Conservation (phyloP, 2,888 invertebrate species). For the Selenia dentaria region DNA sequence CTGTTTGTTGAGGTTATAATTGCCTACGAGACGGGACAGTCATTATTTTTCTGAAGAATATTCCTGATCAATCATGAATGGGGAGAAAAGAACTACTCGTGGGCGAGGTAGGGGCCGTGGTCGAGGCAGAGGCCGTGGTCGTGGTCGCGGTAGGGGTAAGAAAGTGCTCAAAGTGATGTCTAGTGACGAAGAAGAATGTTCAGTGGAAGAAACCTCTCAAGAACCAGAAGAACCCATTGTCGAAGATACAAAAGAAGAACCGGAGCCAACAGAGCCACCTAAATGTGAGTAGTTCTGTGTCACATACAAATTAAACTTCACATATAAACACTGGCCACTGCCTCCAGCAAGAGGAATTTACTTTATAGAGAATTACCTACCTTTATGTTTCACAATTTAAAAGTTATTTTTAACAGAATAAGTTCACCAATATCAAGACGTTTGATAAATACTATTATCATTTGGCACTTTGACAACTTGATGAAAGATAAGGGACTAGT, state of each 20-base stretch:
- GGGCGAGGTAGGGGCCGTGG: conserved; percentile 92
- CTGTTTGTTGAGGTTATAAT: too few relatives aligned
- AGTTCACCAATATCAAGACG: too few relatives aligned
- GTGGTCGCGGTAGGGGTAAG: conserved; percentile 89
- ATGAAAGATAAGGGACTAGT: too few relatives aligned
- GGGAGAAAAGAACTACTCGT: conserved; percentile 86
- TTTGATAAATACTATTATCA: too few relatives aligned
- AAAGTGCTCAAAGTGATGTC: conserved; percentile 89
- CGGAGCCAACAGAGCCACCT: conserved; percentile 70
- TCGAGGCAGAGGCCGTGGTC: conserved; percentile 90
- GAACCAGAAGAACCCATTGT: conserved; percentile 76
- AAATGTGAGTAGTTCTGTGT: conserved; percentile 65
- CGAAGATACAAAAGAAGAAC: conserved; percentile 75
- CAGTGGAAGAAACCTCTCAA: conserved; percentile 77
- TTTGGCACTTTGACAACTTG: too few relatives aligned
- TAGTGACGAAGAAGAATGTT: conserved; percentile 84
- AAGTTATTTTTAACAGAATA: too few relatives aligned
- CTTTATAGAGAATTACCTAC: too few relatives aligned
- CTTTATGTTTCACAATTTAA: too few relatives aligned
- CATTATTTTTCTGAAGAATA: background rate
- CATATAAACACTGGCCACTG: too few relatives aligned
- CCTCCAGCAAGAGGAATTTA: too few relatives aligned
- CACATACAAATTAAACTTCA: too few relatives aligned
- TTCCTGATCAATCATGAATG: conserved; percentile 59
- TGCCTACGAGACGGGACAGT: too few relatives aligned